These are phyloP conservation scores for Rhamphomyia laevipes DNA, from an alignment of 2,888 invertebrate species.

Conservation along the genomic window DNA sequence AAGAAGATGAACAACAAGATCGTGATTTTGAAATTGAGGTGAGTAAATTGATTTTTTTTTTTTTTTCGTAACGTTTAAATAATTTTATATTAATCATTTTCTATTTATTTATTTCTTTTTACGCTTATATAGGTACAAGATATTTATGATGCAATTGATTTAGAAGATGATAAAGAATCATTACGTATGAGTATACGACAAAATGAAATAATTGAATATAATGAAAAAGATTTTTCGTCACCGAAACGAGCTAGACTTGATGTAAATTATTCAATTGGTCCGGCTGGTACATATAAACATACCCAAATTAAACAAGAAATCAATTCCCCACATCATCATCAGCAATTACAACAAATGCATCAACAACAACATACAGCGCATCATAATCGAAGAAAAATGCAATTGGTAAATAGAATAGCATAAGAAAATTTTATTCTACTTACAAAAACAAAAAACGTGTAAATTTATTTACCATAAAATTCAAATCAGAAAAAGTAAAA, in stretches of 20 bases:
- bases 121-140: constrained; percentile 47
- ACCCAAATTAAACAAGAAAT: constrained; percentile 1
- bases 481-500: no score
- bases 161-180: constrained; percentile 45
- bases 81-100: not conserved
- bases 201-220: constrained; percentile 44
- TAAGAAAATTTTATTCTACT: constrained; percentile 14
- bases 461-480: no score
- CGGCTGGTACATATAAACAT: constrained; percentile 33
- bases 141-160: constrained; percentile 61
- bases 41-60: constrained; percentile 13
- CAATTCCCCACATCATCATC: not conserved
- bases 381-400: constrained; percentile 50
- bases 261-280: constrained; percentile 39
- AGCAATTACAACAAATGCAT: not conserved
- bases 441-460: no score
- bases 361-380: constrained; percentile 21
- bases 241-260: constrained; percentile 33
- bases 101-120: constrained; percentile 6
- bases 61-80: not conserved
- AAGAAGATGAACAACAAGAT: constrained; percentile 37
- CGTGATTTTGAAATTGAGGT: constrained; percentile 51
- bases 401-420: constrained; percentile 44
- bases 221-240: constrained; percentile 42
- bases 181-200: constrained; percentile 24